These are phyloP conservation scores for Sympetrum striolatum DNA, from an alignment of 2,888 invertebrate genomes.

Conservation along the genomic window DNA sequence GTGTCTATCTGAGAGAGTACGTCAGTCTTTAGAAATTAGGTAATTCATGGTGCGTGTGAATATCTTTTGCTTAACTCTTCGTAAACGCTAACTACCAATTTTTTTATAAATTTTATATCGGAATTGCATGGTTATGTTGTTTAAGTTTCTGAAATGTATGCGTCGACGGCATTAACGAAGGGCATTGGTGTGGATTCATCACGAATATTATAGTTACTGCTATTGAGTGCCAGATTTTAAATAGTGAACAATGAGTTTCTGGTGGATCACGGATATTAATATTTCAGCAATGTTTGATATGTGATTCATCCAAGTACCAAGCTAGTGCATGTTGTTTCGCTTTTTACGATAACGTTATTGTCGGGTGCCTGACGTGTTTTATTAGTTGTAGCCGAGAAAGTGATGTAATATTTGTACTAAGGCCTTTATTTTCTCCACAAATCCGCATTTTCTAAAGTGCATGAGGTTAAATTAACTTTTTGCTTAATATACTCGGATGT, in stretches of 20 bases:
- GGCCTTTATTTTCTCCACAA: not conserved
- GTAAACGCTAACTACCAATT: not conserved
- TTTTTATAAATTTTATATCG: not conserved
- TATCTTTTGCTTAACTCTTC: not conserved
- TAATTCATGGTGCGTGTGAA: constrained; percentile 19
- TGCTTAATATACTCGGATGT: not conserved
- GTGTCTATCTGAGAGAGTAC: constrained; percentile 65
- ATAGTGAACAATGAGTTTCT: not conserved
- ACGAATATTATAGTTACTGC: not conserved
- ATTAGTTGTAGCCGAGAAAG: not conserved
- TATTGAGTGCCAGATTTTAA: not conserved
- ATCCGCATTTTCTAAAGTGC: not conserved
- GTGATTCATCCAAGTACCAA: not conserved
- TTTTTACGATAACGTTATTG: not conserved
- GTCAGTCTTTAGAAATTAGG: constrained; percentile 57
- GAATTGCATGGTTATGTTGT: not conserved
- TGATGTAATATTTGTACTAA: not conserved
- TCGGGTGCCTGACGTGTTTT: not conserved
- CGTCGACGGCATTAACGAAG: constrained; percentile 27
- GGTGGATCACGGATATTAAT: not conserved
- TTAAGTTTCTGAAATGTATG: not conserved
- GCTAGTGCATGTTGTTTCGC: not conserved
- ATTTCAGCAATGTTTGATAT: not conserved
- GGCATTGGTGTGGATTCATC: constrained; percentile 16
- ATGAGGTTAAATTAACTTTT: not conserved